Evolutionary conservation across 2,888 invertebrate genomes (phyloP).

Genomic region (Drosophila macrospina): DNA sequence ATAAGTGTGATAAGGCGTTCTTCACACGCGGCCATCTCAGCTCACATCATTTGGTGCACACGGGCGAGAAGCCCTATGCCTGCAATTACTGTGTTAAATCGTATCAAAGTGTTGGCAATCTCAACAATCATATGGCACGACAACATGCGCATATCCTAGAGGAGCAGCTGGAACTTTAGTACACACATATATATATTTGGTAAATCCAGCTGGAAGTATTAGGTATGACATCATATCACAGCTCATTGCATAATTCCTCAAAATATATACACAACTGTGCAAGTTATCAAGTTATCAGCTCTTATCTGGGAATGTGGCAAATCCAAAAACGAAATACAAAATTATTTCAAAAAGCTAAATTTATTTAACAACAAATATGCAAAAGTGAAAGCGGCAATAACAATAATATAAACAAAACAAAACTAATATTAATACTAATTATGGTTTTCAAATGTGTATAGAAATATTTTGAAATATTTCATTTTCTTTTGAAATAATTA

Average conservation of each 20-base stretch:
- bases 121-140: slow-evolving; percentile 76
- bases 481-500: no score
- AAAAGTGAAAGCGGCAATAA: neutral
- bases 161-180: slow-evolving; percentile 44
- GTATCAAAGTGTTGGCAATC: slow-evolving; percentile 81
- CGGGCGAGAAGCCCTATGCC: slow-evolving; percentile 81
- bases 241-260: slow-evolving; percentile 18
- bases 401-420: neutral
- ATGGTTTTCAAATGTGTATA: neutral
- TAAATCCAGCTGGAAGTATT: neutral
- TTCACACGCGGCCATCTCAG: slow-evolving; percentile 80
- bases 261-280: neutral
- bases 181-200: no score
- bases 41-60: slow-evolving; percentile 81
- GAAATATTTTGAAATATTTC: neutral
- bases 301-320: slow-evolving; percentile 5
- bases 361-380: neutral
- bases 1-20: slow-evolving; percentile 76
- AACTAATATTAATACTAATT: no score
- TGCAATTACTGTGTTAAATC: slow-evolving; percentile 75
- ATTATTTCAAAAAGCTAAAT: neutral
- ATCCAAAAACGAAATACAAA: neutral
- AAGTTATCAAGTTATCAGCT: slow-evolving; percentile 2
- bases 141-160: slow-evolving; percentile 62
- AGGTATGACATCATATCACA: slow-evolving; percentile 21